phyloP scores from a whole-genome alignment of 2,888 invertebrate species.

The Sussaba pulchella region DNA sequence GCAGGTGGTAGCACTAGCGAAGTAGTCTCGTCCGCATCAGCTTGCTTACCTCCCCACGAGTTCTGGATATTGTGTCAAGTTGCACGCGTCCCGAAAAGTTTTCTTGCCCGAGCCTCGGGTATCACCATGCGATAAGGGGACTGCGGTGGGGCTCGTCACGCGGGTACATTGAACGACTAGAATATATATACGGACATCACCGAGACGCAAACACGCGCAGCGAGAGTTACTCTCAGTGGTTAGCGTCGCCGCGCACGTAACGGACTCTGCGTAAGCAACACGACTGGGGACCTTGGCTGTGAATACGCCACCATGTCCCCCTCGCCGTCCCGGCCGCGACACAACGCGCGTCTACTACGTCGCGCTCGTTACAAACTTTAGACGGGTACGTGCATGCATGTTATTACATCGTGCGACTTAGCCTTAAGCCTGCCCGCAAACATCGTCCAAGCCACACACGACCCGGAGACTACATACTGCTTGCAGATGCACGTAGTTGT shows the following conservation, averaged over 20 bases:
- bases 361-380: constrained; percentile 77
- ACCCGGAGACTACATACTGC: constrained; percentile 53
- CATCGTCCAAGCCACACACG: constrained; percentile 67
- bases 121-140: constrained; percentile 42
- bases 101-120: constrained; percentile 63
- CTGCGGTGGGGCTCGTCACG: constrained; percentile 21
- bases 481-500: neutral
- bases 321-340: constrained; percentile 12
- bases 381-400: constrained; percentile 74
- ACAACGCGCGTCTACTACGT: constrained; percentile 57
- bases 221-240: constrained; percentile 33
- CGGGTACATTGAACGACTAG: neutral
- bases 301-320: constrained; percentile 33
- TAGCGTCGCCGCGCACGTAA: constrained; percentile 43
- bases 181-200: constrained; percentile 26
- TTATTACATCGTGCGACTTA: constrained; percentile 77
- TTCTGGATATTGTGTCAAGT: constrained; percentile 74
- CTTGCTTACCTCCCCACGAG: constrained; percentile 72
- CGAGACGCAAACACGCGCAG: constrained; percentile 32
- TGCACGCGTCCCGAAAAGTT: constrained; percentile 73
- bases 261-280: constrained; percentile 54
- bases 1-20: constrained; percentile 41
- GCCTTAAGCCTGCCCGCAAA: constrained; percentile 74
- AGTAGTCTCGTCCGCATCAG: constrained; percentile 57
- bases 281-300: constrained; percentile 52